Evolutionary conservation across 2,888 invertebrate species (phyloP).

Genomic region (Rhogogaster chlorosoma): DNA sequence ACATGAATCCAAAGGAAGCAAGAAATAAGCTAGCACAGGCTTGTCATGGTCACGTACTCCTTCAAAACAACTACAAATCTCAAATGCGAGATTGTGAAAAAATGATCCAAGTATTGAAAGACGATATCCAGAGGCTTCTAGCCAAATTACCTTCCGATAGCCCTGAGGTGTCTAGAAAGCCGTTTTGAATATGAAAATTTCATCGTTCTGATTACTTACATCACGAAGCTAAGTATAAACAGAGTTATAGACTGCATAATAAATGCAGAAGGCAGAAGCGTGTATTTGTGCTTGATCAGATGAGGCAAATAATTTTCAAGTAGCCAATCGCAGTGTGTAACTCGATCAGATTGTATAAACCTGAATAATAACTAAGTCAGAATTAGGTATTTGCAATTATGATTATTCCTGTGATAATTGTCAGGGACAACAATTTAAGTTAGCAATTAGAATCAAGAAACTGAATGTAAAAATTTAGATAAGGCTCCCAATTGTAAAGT

Average conservation of each 20-base stretch:
- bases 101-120: slow-evolving; percentile 77
- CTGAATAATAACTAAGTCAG: slow-evolving; percentile 1
- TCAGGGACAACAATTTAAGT: neutral
- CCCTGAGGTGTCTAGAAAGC: slow-evolving; percentile 32
- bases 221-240: neutral
- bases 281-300: neutral
- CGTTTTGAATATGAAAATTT: slow-evolving; percentile 38
- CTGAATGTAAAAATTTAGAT: neutral
- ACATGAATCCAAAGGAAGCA: slow-evolving; percentile 82
- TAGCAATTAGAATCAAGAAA: neutral
- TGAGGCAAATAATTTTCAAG: neutral
- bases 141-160: slow-evolving; percentile 59
- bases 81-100: slow-evolving; percentile 75
- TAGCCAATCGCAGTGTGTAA: neutral
- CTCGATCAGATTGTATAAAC: neutral
- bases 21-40: slow-evolving; percentile 83
- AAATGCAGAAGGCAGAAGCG: neutral
- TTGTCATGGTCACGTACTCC: slow-evolving; percentile 82
- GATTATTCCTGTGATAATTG: neutral
- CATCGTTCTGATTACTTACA: neutral
- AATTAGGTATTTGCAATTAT: neutral
- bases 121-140: slow-evolving; percentile 76
- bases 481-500: neutral
- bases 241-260: neutral
- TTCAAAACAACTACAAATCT: slow-evolving; percentile 80